Evolutionary conservation across 2,888 invertebrate species (phyloP).

Genomic region (Sarcophaga caerulescens): DNA sequence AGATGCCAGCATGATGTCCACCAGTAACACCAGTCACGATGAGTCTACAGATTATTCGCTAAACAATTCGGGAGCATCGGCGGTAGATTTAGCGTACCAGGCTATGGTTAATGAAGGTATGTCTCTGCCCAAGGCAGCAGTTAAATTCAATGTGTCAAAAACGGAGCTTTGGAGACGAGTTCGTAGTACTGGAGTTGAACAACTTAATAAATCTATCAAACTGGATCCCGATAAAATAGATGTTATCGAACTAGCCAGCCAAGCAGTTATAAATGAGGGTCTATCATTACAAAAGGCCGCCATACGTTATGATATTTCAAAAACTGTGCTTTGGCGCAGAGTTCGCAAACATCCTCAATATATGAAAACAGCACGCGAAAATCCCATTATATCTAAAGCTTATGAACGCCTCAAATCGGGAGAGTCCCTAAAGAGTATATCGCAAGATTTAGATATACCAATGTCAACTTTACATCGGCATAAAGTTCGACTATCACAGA

Average conservation of each 20-base stretch:
- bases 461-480: conserved; percentile 81
- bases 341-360: conserved; percentile 79
- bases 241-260: conserved; percentile 75
- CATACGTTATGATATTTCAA: conserved; percentile 79
- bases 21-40: conserved; percentile 55
- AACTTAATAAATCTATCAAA: conserved; percentile 47
- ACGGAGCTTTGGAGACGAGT: conserved; percentile 80
- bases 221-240: conserved; percentile 57
- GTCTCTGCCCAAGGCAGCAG: conserved; percentile 80
- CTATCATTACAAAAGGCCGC: conserved; percentile 80
- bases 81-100: conserved; percentile 77
- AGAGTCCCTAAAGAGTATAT: conserved; percentile 79
- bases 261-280: conserved; percentile 78
- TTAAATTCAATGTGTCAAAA: conserved; percentile 79
- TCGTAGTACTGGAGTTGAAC: conserved; percentile 74
- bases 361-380: conserved; percentile 78
- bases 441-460: conserved; percentile 80
- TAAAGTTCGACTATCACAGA: conserved; percentile 78
- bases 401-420: conserved; percentile 78
- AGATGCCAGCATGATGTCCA: conserved; percentile 68
- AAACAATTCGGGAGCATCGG: conserved; percentile 59
- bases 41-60: conserved; percentile 45
- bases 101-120: conserved; percentile 78
- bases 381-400: conserved; percentile 77
- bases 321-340: conserved; percentile 80